Evolutionary conservation across 2,888 invertebrate species (phyloP).

Genomic region (Cerceris rybyensis): DNA sequence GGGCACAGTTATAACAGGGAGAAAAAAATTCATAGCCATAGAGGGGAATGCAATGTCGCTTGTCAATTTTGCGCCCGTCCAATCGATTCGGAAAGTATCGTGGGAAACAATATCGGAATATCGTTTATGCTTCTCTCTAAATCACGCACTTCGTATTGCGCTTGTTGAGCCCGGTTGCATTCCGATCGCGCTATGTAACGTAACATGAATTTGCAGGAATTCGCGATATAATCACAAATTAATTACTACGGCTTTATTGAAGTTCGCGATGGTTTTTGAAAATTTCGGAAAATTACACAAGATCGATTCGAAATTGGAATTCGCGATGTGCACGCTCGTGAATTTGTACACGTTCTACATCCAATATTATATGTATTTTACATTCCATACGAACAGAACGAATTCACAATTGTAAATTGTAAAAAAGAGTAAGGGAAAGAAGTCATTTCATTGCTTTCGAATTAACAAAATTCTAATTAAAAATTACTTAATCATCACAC

Average conservation of each 20-base stretch:
- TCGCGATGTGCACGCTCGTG: conserved; percentile 46
- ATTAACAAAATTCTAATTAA: not conserved
- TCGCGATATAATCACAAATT: conserved; percentile 70
- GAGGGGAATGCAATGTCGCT: conserved; percentile 33
- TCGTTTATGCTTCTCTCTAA: conserved; percentile 68
- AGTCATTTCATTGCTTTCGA: conserved; percentile 18
- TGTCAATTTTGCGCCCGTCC: conserved; percentile 60
- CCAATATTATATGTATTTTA: conserved; percentile 56
- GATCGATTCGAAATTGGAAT: conserved; percentile 65
- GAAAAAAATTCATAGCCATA: conserved; percentile 19
- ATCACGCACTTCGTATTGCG: conserved; percentile 65
- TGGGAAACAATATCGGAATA: conserved; percentile 66
- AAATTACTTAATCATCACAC: not conserved
- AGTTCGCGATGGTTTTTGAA: conserved; percentile 65
- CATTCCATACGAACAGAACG: conserved; percentile 4
- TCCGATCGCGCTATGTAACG: conserved; percentile 65
- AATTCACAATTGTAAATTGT: not conserved
- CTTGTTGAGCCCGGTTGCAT: conserved; percentile 69
- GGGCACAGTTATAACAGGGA: not conserved
- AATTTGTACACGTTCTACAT: conserved; percentile 9
- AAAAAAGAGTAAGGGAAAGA: not conserved
- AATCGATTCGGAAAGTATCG: conserved; percentile 58
- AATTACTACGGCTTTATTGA: conserved; percentile 69
- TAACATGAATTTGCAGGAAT: conserved; percentile 68
- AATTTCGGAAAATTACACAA: conserved; percentile 65